Conservation (phyloP, 1,140 invertebrate species). For the Diorhabda sublineata region DNA sequence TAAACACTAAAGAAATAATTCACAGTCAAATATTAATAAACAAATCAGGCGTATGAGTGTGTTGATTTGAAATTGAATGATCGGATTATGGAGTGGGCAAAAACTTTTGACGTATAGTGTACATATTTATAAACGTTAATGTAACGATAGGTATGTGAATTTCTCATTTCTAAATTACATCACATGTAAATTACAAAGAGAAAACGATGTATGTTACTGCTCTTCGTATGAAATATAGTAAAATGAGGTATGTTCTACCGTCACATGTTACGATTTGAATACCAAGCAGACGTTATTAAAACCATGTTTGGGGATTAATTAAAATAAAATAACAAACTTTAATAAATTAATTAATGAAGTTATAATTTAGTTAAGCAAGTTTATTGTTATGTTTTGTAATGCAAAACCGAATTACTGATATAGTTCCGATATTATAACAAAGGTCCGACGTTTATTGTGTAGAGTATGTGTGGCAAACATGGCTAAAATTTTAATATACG, state of each 20-base stretch:
- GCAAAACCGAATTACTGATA: background rate
- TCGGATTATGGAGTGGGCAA: too few species aligned
- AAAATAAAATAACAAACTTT: slow-evolving; percentile 3
- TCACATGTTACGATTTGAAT: background rate
- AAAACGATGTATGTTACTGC: too few species aligned
- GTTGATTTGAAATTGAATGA: too few species aligned
- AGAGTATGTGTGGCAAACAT: background rate
- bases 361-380: background rate
- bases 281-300: background rate
- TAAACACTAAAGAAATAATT: too few species aligned
- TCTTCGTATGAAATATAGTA: too few species aligned
- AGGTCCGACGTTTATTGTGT: background rate
- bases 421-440: background rate
- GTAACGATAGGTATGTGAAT: too few species aligned
- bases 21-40: too few species aligned
- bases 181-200: too few species aligned
- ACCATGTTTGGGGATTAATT: background rate
- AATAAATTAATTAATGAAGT: slow-evolving; percentile 3
- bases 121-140: too few species aligned
- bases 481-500: background rate
- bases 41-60: too few species aligned
- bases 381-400: background rate
- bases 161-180: too few species aligned
- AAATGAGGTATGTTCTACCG: background rate
- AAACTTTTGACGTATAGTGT: too few species aligned